Conservation (phyloP, 2,797 vertebrate genomes). For the Pempheris klunzingeri region DNA sequence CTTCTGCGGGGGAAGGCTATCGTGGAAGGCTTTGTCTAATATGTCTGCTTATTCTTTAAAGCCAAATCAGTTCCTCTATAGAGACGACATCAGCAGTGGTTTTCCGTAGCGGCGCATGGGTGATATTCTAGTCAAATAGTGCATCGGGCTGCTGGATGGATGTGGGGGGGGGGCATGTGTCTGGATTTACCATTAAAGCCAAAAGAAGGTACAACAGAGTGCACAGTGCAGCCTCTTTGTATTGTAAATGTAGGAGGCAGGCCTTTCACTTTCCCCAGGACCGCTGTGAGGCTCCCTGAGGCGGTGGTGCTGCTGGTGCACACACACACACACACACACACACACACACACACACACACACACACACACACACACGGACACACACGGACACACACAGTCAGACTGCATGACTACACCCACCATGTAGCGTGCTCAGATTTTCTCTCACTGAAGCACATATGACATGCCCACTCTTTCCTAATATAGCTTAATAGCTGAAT, state of each 20-base stretch:
- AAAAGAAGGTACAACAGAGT: constrained; percentile 13
- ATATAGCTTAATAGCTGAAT: constrained; percentile 36
- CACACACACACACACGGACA: constrained; percentile 12
- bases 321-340: constrained; percentile 3
- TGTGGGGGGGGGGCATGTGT: constrained; percentile 24
- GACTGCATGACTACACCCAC: constrained; percentile 48
- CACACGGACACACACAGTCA: constrained; percentile 16
- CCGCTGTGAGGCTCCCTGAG: constrained; percentile 47
- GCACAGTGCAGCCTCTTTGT: constrained; percentile 31
- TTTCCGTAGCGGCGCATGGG: constrained; percentile 22
- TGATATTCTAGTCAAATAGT: constrained; percentile 19
- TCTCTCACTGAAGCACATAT: constrained; percentile 30
- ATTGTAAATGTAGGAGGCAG: constrained; percentile 44
- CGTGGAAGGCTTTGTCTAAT: constrained; percentile 37
- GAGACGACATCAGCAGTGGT: constrained; percentile 15
- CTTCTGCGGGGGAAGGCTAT: constrained; percentile 28
- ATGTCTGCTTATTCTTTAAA: constrained; percentile 33
- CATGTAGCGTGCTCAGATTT: constrained; percentile 21
- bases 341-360: constrained; percentile 8
- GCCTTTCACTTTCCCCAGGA: constrained; percentile 51
- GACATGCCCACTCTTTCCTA: constrained; percentile 42
- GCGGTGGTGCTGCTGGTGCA: constrained; percentile 37
- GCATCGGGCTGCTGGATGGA: constrained; percentile 4
- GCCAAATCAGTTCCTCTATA: constrained; percentile 6
- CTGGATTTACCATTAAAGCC: constrained; percentile 40